phyloP scores from a whole-genome alignment of 2,113 vertebrate genomes.

The Pogonocichla stellata region DNA sequence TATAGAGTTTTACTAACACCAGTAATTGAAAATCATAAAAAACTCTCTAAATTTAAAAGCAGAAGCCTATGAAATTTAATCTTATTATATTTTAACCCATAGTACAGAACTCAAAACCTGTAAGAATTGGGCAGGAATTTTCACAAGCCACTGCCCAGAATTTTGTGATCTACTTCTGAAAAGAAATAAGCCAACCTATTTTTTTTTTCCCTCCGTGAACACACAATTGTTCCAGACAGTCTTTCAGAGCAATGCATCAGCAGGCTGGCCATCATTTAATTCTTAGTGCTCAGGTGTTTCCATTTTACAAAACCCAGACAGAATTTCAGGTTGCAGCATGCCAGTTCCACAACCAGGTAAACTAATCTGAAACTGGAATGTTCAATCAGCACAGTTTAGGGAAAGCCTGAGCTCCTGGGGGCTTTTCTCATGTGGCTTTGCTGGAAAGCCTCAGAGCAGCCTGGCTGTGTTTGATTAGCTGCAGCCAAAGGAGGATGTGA shows the following conservation, averaged over 20 bases:
- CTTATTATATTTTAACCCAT: background rate
- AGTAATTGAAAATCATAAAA: background rate
- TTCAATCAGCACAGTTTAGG: background rate
- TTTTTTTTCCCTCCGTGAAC: background rate
- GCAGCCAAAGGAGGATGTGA: background rate
- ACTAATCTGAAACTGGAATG: background rate
- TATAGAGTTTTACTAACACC: background rate
- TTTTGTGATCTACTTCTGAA: background rate
- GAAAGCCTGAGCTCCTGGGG: background rate
- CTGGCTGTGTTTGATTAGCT: rapidly evolving
- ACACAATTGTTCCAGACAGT: background rate
- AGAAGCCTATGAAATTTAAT: background rate
- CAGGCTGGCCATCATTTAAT: background rate
- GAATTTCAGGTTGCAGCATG: background rate
- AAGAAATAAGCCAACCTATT: background rate
- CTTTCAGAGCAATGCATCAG: background rate
- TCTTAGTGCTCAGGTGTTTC: background rate
- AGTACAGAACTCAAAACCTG: background rate
- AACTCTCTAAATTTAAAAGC: background rate
- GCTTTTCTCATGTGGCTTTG: background rate
- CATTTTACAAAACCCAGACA: background rate
- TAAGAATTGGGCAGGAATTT: background rate
- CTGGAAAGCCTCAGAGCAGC: background rate
- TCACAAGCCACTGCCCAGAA: background rate
- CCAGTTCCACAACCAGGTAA: background rate